A percentile compares a stretch with the other conserved stretches of the same genome.
phyloP scores from a whole-genome alignment of 2,888 invertebrate species.

The Drosophila putrida region DNA sequence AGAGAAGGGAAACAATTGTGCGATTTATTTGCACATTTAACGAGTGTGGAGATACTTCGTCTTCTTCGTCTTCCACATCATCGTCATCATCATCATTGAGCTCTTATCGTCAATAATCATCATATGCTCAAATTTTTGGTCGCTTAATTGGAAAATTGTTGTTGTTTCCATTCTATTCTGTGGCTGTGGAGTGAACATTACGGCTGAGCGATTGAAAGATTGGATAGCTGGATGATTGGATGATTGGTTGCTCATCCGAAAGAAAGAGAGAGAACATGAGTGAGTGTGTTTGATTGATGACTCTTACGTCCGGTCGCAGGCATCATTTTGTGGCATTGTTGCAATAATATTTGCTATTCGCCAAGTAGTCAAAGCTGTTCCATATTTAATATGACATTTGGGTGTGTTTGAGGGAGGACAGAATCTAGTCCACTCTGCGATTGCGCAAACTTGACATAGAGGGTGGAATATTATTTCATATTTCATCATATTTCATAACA shows the following conservation, averaged over 20 bases:
- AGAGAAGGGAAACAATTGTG: conserved; percentile 59
- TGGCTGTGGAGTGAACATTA: conserved; percentile 57
- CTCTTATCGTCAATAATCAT: conserved; percentile 81
- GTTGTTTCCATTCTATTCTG: conserved; percentile 59
- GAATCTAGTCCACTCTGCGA: conserved; percentile 33
- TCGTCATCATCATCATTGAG: conserved; percentile 21
- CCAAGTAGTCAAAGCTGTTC: conserved; percentile 31
- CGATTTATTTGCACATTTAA: conserved; percentile 81
- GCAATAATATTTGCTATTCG: conserved; percentile 75
- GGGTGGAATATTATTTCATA: conserved; percentile 70
- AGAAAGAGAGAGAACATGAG: conserved; percentile 32
- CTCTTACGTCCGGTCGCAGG: conserved; percentile 25
- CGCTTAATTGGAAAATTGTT: conserved; percentile 85
- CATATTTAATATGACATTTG: conserved; percentile 2
- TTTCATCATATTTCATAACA: conserved; percentile 78
- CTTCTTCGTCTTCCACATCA: conserved; percentile 10
- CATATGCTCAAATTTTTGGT: conserved; percentile 84
- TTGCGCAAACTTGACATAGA: conserved; percentile 58
- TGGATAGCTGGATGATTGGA: conserved; percentile 64
- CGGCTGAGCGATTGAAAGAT: conserved; percentile 74
- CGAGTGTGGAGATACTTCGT: conserved; percentile 38
- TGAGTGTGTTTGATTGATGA: conserved; percentile 76
- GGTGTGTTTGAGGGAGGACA: not conserved
- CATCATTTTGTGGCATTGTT: conserved; percentile 78
- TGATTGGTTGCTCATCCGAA: conserved; percentile 60